phyloP scores from a whole-genome alignment of 2,888 invertebrate genomes.

The Napeogenes inachia region DNA sequence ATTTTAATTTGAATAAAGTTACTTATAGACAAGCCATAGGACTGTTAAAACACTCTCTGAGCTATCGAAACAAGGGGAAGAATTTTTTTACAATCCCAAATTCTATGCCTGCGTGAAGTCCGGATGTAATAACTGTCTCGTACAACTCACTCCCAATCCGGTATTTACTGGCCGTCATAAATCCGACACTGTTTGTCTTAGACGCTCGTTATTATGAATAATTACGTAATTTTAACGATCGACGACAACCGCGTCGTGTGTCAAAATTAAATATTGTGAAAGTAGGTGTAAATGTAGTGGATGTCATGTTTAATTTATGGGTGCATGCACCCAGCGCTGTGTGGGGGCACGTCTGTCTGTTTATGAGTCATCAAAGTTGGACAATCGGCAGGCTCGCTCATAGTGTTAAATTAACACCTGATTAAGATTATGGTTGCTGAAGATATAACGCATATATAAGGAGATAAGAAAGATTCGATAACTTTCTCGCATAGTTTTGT shows the following conservation, averaged over 20 bases:
- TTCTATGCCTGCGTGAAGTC: constrained; percentile 14
- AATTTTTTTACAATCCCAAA: background rate
- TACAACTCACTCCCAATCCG: constrained; percentile 25
- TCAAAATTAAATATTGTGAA: constrained; percentile 52
- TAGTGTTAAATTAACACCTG: constrained; percentile 53
- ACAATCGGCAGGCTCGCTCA: constrained; percentile 40
- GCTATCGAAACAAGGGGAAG: background rate
- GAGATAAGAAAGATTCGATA: too few relatives aligned
- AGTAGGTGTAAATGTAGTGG: constrained; percentile 43
- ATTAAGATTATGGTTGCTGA: constrained; percentile 26
- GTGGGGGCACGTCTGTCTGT: constrained; percentile 38
- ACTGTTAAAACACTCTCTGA: background rate
- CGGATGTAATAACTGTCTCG: constrained; percentile 24
- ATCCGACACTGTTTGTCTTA: constrained; percentile 61
- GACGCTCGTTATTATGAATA: constrained; percentile 62
- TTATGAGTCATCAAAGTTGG: constrained; percentile 48
- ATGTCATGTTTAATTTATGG: constrained; percentile 46
- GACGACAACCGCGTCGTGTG: constrained; percentile 43
- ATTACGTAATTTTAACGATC: constrained; percentile 61
- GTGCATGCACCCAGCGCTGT: constrained; percentile 39
- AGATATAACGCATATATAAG: background rate
- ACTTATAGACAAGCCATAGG: too few relatives aligned
- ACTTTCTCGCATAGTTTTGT: too few relatives aligned
- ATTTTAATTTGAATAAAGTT: too few relatives aligned
- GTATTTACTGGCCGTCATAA: constrained; percentile 52